Conservation (phyloP, 1,140 invertebrate genomes). For the Delia radicum region DNA sequence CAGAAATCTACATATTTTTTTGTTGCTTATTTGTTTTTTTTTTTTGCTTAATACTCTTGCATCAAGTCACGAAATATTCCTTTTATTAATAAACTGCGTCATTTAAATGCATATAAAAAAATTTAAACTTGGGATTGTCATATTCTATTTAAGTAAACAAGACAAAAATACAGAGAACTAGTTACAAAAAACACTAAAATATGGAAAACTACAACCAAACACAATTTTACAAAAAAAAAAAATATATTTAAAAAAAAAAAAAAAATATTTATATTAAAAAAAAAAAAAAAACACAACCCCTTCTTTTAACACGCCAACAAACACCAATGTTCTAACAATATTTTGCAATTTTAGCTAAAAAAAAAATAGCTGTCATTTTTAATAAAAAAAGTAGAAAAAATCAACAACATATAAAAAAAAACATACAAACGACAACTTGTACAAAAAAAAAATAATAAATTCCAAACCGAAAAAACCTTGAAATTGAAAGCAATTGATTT, state of each 20-base stretch:
- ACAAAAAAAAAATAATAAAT: neutral
- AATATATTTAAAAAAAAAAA: neutral
- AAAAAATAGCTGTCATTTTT: neutral
- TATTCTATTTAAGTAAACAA: slow-evolving; percentile 12
- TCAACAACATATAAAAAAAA: neutral
- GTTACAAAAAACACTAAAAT: neutral
- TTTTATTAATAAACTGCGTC: slow-evolving; percentile 21
- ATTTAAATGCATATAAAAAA: slow-evolving; percentile 3
- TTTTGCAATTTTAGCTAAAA: neutral
- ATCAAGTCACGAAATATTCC: slow-evolving; percentile 19
- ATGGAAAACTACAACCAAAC: neutral
- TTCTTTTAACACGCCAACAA: slow-evolving; percentile 22
- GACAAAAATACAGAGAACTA: neutral
- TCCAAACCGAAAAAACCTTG: slow-evolving; percentile 22
- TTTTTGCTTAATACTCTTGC: neutral
- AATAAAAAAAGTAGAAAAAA: neutral
- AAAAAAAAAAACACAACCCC: neutral
- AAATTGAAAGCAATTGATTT: slow-evolving; percentile 24
- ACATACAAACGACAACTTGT: neutral
- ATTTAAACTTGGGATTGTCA: slow-evolving; percentile 20
- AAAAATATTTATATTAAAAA: neutral
- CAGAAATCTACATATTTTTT: neutral
- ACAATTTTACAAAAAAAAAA: neutral
- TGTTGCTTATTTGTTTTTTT: neutral
- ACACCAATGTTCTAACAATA: neutral